Evolutionary conservation across 2,888 invertebrate species (phyloP).

Genomic region (Tipula lateralis): DNA sequence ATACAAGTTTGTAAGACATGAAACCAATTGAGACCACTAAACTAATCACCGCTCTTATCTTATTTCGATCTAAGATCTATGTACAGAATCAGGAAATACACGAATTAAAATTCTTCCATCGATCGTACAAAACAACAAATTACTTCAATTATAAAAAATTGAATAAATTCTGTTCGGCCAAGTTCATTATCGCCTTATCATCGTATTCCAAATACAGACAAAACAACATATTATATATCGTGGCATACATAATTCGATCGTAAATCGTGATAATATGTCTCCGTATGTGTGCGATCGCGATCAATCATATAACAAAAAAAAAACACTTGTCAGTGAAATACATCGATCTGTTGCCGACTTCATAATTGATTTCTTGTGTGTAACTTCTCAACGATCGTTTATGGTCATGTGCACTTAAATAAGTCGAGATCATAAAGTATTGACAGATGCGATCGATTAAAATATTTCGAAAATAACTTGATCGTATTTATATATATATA

Average conservation of each 20-base stretch:
- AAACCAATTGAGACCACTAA: neutral
- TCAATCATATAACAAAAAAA: neutral
- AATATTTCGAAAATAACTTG: neutral
- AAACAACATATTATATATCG: neutral
- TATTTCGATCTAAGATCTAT: neutral
- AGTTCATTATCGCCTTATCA: slow-evolving; percentile 11
- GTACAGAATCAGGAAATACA: neutral
- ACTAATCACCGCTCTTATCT: neutral
- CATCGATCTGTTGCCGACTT: neutral
- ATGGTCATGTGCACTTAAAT: neutral
- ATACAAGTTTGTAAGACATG: no score
- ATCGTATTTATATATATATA: neutral
- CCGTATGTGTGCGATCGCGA: neutral
- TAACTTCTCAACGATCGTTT: neutral
- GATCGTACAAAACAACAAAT: neutral
- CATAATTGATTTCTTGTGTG: neutral
- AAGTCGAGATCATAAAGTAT: neutral
- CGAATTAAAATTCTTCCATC: neutral
- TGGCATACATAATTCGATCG: neutral
- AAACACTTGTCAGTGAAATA: neutral
- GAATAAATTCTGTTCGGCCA: neutral
- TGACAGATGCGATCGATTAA: neutral
- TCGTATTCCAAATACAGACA: neutral
- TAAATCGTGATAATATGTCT: neutral
- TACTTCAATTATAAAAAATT: neutral